Percentiles rank a stretch among this genome's conserved stretches.
Evolutionary conservation across 2,797 vertebrate species (phyloP).

Genomic region (Ctenopoma kingsleyae): DNA sequence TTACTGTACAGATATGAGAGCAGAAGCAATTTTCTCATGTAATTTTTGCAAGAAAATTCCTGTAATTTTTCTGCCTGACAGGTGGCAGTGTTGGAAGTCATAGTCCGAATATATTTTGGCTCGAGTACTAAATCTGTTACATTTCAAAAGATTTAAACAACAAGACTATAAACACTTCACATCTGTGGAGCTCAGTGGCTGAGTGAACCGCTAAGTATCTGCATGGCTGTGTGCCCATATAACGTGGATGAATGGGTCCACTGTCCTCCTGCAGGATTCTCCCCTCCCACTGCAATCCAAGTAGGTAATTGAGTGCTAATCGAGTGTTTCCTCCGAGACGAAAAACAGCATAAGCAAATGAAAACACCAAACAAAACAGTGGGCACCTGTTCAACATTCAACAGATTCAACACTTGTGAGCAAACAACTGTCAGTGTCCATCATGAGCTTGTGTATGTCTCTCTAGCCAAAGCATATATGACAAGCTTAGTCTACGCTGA

Average conservation of each 20-base stretch:
- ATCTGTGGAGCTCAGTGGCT: constrained; percentile 18
- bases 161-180: constrained; percentile 26
- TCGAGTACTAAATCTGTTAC: constrained; percentile 24
- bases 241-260: constrained; percentile 60
- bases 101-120: not conserved
- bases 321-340: constrained; percentile 49
- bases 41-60: not conserved
- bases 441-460: constrained; percentile 27
- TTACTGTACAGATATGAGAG: not conserved
- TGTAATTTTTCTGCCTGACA: constrained; percentile 11
- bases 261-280: constrained; percentile 55
- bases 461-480: constrained; percentile 45
- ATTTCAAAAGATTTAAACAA: constrained; percentile 25
- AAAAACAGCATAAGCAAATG: constrained; percentile 54
- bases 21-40: not conserved
- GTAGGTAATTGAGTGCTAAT: constrained; percentile 68
- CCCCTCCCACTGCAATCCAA: constrained; percentile 45
- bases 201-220: constrained; percentile 49
- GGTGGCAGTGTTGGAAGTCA: not conserved
- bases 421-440: constrained; percentile 46
- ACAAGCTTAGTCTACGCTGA: constrained; percentile 29
- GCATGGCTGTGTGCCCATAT: constrained; percentile 54
- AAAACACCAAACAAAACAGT: constrained; percentile 41
- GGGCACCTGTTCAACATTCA: constrained; percentile 38
- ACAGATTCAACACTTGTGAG: constrained; percentile 44